Evolutionary conservation across 2,797 vertebrate genomes (phyloP).

Genomic region (Cheirogaleus major): DNA sequence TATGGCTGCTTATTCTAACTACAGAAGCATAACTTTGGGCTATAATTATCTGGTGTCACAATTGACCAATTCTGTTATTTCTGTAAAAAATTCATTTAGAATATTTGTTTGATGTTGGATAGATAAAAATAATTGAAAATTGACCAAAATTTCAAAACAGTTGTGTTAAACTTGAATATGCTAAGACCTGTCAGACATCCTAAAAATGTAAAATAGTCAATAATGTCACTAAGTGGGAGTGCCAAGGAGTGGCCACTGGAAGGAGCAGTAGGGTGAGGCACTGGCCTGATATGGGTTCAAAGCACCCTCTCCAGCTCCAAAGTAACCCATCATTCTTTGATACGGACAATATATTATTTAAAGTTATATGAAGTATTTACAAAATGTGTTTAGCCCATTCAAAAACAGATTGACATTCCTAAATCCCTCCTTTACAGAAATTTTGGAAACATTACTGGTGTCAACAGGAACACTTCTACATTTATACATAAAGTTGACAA

Average conservation of each 20-base stretch:
- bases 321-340: not conserved
- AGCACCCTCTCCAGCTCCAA: not conserved
- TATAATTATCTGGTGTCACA: slow-evolving; percentile 36
- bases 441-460: not conserved
- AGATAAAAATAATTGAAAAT: slow-evolving; percentile 32
- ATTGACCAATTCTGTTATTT: slow-evolving; percentile 53
- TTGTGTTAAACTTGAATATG: not conserved
- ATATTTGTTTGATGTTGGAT: slow-evolving; percentile 17
- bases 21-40: slow-evolving; percentile 28
- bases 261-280: not conserved
- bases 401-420: not conserved
- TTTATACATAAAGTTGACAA: not conserved
- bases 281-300: not conserved
- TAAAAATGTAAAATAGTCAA: not conserved
- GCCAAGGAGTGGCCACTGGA: not conserved
- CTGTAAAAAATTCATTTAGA: slow-evolving; percentile 27
- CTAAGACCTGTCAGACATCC: not conserved
- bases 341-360: not conserved
- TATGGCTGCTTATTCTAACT: slow-evolving; percentile 32
- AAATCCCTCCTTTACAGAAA: not conserved
- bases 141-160: slow-evolving; percentile 9
- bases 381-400: not conserved
- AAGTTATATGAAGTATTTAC: not conserved
- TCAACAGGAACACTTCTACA: not conserved
- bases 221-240: not conserved